Base-by-base conservation (phyloP, 2,797 vertebrate species). In the Peromyscus nudipes region DNA sequence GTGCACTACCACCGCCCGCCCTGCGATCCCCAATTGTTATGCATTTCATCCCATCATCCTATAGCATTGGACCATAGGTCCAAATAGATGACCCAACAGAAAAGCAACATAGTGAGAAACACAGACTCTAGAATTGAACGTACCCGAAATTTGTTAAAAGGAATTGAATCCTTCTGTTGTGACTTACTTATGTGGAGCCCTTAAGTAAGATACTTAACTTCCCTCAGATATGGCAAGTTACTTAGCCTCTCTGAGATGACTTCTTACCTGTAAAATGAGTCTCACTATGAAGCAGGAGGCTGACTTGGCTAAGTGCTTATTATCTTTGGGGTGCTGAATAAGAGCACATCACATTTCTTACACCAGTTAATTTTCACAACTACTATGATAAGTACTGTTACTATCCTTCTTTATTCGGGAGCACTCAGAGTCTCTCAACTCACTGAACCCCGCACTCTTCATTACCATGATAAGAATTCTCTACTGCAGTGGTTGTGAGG, bases 171-270 rank as follows among this genome's bases (percentile, higher is more conserved):
- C 27, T 37, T 93, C 21, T 89, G 62, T 92, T 49, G n/a, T 21
- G 21, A 84, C 65, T 92, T 81, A 91, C 46, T 43, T 88, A 89
- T 10, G 23, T 65, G 31, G 71, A 80, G 34, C 57, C 7, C 21
- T 82, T 75, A 55, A 65, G 64, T 80, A 73, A 84, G 64, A 79
- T 34, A 75, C 73, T 79, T 94, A 90, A 83, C 37, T 46, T 93
- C 11, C 91, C 29, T 77, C 3, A 52, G 77, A 46, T 80, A 85
- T 16, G 64, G 57, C 17, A 71, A 79, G 67, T 80, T 75, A 86
- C 19, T 73, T 79, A 23, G 37, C 55, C 21, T 96, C 62, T 89
- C 40, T 46, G 55, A 93, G 69, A 89, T n/a, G n/a, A 84, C 29
- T 65, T 60, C 57, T 73, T 79, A 65, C 9, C 2, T 80, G 10